Evolutionary conservation across 1,140 invertebrate genomes (phyloP).

Genomic region (Reticulitermes speratus): DNA sequence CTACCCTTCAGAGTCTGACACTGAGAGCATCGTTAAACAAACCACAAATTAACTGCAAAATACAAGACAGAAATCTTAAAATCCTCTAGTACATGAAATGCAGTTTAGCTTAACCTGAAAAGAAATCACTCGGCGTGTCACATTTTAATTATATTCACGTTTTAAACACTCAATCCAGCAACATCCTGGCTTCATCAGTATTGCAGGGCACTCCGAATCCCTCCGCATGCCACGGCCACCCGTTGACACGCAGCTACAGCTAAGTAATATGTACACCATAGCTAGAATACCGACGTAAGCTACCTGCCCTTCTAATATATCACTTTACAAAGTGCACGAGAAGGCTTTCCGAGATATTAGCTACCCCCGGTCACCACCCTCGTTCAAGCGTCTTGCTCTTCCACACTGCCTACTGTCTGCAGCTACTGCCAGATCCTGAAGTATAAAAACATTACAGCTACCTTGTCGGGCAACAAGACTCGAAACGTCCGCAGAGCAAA

Average conservation of each 20-base stretch:
- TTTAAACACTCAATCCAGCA: background rate
- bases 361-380: background rate
- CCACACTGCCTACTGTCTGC: background rate
- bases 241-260: background rate
- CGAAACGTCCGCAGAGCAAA: too few relatives aligned
- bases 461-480: too few relatives aligned
- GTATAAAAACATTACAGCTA: too few relatives aligned
- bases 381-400: background rate
- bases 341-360: constrained; percentile 28
- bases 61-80: too few relatives aligned
- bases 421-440: background rate
- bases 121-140: background rate
- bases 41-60: too few relatives aligned
- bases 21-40: too few relatives aligned
- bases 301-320: constrained; percentile 28
- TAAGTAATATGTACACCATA: background rate
- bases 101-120: background rate
- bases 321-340: constrained; percentile 29
- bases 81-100: background rate
- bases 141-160: background rate
- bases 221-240: background rate
- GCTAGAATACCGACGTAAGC: background rate
- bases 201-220: background rate
- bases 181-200: background rate
- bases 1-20: too few relatives aligned